These are phyloP conservation scores for Fulmarus glacialis DNA, from an alignment of 2,113 vertebrate species.

Conservation along the genomic window DNA sequence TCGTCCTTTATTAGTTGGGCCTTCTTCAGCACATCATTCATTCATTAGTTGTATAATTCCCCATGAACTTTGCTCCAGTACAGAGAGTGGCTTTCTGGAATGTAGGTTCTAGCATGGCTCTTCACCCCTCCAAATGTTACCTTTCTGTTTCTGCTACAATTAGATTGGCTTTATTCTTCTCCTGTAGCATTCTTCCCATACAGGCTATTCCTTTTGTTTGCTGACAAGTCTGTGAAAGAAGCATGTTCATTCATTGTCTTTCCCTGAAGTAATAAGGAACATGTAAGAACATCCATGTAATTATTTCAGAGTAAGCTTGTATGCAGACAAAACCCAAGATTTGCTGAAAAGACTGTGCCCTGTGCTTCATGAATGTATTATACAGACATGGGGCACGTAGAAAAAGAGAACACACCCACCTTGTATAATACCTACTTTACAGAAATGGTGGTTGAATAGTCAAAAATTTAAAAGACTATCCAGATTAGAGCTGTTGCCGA, in stretches of 20 bases:
- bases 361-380: not conserved
- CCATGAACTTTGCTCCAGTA: not conserved
- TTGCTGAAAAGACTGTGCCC: not conserved
- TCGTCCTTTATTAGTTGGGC: not conserved
- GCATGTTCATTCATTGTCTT: not conserved
- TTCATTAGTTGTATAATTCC: not conserved
- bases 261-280: not conserved
- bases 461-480: not conserved
- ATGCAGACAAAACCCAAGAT: not conserved
- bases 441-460: not conserved
- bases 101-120: not conserved
- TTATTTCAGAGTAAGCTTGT: not conserved
- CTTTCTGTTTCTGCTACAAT: not conserved
- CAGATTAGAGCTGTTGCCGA: not conserved
- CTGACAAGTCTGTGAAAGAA: not conserved
- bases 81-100: not conserved
- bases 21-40: not conserved
- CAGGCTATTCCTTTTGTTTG: not conserved
- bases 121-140: not conserved
- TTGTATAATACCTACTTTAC: not conserved
- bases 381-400: not conserved
- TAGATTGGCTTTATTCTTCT: not conserved
- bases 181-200: not conserved
- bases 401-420: not conserved
- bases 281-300: not conserved